Base-by-base conservation (phyloP, 1,140 invertebrate genomes). In the Lanistes nyassanus region DNA sequence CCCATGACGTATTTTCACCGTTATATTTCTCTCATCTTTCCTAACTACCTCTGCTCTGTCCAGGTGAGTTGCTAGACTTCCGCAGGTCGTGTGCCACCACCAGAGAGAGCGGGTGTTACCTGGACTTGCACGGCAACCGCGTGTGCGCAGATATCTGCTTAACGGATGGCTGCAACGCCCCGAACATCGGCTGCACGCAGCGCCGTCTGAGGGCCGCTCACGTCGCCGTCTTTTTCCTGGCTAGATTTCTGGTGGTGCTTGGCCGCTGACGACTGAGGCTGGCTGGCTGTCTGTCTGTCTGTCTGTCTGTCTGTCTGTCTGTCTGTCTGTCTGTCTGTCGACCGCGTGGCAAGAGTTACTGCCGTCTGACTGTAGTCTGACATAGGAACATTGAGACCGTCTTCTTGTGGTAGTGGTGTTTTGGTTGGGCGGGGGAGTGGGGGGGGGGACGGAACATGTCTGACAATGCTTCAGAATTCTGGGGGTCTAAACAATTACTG, bases 111-210 rank as follows among this genome's bases (percentile, higher is more conserved):
- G 68, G 68, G 5, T 70, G 68, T 36, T 53, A 56, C 16, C 47
- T n/a, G 26, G 51, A 70, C 29, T 21, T 26, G 31, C 34, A 55
- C 37, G 68, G 68, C 21, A 13, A 70, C 68, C 53, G 31, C 11
- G n/a, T 70, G 16, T 70, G 68, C 26, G 68, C 68, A 3, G 13
- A 70, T n/a, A 70, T 70, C 68, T 70, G 68, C 51, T 56, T 36
- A 3, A 70, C 68, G 6, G 68, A 70, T 55, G 37, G 55, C 53
- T 70, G 68, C 37, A 70, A 70, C 19, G 47, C 29, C 13, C 68
- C 68, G 0, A 37, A 51, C 29, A 4, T 31, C 11, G 47, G 34
- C 42, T 13, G n/a, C 39, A 26, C 29, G 29, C 34, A 31, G 9
- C 51, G 21, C 13, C 36, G 9, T 6, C 51, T 56, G 37, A 42